A percentile compares a stretch with the other conserved stretches of the same genome.
Conservation (phyloP, 2,797 vertebrate species). For the Coreius guichenoti region DNA sequence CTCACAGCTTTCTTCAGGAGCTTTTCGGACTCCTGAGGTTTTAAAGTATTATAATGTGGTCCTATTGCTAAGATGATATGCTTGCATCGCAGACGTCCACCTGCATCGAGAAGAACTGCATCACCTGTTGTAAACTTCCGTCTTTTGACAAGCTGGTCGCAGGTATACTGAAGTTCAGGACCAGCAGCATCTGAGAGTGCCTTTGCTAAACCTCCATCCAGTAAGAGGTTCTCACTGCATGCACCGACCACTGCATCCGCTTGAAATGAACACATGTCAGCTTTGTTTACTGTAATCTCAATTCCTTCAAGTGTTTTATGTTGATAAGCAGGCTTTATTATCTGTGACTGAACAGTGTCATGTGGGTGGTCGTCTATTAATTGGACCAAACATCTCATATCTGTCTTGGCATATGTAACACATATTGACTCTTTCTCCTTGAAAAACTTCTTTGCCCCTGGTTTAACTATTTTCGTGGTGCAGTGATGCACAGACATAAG, state of each 20-base stretch:
- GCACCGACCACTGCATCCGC: constrained; percentile 83
- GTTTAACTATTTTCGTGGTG: constrained; percentile 69
- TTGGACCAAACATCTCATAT: constrained; percentile 77
- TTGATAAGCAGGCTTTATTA: constrained; percentile 46
- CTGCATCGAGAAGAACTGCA: constrained; percentile 70
- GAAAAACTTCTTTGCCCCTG: constrained; percentile 83
- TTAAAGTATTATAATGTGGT: constrained; percentile 70
- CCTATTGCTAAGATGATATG: constrained; percentile 84
- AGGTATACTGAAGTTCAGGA: constrained; percentile 78
- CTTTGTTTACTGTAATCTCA: constrained; percentile 75
- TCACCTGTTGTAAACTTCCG: constrained; percentile 66
- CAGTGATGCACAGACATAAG: constrained; percentile 69
- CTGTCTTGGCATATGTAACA: constrained; percentile 54
- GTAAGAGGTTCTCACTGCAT: constrained; percentile 72
- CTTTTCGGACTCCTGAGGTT: background rate
- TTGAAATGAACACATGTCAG: constrained; percentile 77
- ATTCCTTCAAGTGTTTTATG: constrained; percentile 72
- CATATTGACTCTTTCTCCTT: constrained; percentile 67
- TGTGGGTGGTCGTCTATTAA: constrained; percentile 68
- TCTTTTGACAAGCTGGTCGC: constrained; percentile 66
- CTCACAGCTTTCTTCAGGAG: constrained; percentile 75
- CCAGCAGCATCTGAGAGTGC: constrained; percentile 81
- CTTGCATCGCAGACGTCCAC: constrained; percentile 79
- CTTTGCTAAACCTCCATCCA: constrained; percentile 71
- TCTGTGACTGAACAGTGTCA: background rate